Conservation (phyloP, 2,888 invertebrate species). For the Coelinius sp. region DNA sequence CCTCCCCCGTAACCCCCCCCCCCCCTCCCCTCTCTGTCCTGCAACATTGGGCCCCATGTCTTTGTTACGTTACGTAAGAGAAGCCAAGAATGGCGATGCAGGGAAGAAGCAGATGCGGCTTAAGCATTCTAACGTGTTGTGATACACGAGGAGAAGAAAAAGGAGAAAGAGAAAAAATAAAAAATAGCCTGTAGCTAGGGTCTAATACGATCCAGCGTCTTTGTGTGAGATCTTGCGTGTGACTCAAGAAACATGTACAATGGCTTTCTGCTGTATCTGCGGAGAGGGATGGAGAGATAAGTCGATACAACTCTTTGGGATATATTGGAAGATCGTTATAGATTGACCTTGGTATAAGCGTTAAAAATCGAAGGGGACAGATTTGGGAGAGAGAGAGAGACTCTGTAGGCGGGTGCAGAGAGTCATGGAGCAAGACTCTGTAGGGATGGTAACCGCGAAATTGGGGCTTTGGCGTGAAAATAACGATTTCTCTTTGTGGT, state of each 20-base stretch:
- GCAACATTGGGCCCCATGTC: conserved; percentile 46
- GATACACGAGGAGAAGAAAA: conserved; percentile 40
- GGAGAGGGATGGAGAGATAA: conserved; percentile 43
- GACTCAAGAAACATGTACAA: conserved; percentile 20
- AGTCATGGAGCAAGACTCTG: conserved; percentile 36
- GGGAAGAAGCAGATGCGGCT: conserved; percentile 64
- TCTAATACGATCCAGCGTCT: conserved; percentile 58
- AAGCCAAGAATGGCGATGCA: conserved; percentile 59
- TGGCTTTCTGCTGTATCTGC: background rate
- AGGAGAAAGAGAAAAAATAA: conserved; percentile 40
- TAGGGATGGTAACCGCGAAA: conserved; percentile 62
- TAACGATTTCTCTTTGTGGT: conserved; percentile 64
- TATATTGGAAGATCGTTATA: conserved; percentile 38
- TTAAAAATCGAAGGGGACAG: conserved; percentile 18
- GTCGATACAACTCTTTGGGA: conserved; percentile 37
- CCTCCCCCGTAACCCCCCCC: conserved; percentile 46
- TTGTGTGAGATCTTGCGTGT: conserved; percentile 33
- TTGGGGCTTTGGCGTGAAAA: conserved; percentile 63
- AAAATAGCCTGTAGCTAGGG: conserved; percentile 43
- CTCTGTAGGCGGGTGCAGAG: conserved; percentile 34
- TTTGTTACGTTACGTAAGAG: conserved; percentile 63
- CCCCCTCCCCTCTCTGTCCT: background rate
- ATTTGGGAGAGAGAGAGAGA: conserved; percentile 36
- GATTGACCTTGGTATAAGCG: conserved; percentile 2
- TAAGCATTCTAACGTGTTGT: conserved; percentile 50